phyloP scores from a whole-genome alignment of 1,140 invertebrate genomes.

The Aphelenchoides besseyi region DNA sequence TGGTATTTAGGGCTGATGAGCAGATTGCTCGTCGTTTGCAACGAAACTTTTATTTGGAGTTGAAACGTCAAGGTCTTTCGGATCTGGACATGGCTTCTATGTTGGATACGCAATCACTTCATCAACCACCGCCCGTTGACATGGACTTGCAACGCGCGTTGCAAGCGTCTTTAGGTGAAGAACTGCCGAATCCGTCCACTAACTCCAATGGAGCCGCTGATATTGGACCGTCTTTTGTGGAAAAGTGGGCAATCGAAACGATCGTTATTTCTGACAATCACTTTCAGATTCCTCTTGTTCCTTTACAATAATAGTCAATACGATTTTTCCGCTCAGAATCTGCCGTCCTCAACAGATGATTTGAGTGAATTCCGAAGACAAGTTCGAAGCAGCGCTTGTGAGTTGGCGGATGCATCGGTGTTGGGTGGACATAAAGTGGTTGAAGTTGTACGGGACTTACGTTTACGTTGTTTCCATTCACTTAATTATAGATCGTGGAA shows the following conservation, averaged over 20 bases:
- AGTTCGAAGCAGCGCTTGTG: neutral
- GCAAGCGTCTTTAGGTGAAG: neutral
- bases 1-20: neutral
- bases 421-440: neutral
- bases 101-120: neutral
- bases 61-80: neutral
- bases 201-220: too few species aligned
- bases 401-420: neutral
- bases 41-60: neutral
- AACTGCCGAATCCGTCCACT: neutral
- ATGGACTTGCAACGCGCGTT: neutral
- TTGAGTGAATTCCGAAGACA: neutral
- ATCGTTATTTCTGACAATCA: too few species aligned
- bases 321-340: neutral
- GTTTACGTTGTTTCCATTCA: constrained; percentile 5
- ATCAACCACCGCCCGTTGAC: neutral
- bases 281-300: neutral
- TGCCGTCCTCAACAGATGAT: neutral
- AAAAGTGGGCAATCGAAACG: too few species aligned
- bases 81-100: constrained; percentile 5
- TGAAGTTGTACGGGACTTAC: neutral
- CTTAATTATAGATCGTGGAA: constrained; percentile 4
- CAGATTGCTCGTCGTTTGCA: neutral
- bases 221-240: neutral
- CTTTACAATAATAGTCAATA: neutral